A percentile compares a stretch with the other conserved stretches of the same genome.
These are phyloP conservation scores for Psittacula echo DNA, from an alignment of 2,797 vertebrate genomes.

Conservation along the genomic window DNA sequence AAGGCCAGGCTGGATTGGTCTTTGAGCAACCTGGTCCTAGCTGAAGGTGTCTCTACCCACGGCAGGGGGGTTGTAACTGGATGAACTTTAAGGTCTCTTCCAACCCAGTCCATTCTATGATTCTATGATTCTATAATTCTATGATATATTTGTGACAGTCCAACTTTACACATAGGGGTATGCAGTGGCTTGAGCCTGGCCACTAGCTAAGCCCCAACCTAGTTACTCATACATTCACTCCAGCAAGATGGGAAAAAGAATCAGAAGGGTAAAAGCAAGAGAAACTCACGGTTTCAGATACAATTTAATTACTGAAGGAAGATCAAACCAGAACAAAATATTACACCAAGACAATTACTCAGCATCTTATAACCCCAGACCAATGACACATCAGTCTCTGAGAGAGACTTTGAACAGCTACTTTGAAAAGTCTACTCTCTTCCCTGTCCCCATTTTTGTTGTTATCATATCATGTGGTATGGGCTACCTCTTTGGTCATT, in stretches of 20 bases:
- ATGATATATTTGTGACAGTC: accelerated
- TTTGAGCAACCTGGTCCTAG: not conserved
- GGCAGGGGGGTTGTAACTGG: not conserved
- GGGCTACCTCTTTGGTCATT: not conserved
- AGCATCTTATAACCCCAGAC: not conserved
- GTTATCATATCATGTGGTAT: not conserved
- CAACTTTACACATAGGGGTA: not conserved
- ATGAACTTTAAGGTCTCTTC: not conserved
- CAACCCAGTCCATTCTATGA: not conserved
- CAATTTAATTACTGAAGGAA: not conserved
- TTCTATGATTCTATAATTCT: not conserved
- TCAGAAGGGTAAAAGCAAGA: not conserved
- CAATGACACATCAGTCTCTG: not conserved
- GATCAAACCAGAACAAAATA: not conserved
- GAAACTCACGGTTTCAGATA: not conserved
- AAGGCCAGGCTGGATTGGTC: not conserved
- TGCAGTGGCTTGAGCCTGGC: not conserved
- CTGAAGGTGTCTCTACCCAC: not conserved
- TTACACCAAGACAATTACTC: not conserved
- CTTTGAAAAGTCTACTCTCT: not conserved
- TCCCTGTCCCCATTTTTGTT: not conserved
- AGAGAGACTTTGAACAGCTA: not conserved
- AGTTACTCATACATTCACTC: not conserved
- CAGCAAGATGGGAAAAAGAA: not conserved
- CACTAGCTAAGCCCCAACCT: not conserved